Base-by-base conservation (phyloP, 1,140 invertebrate species). In the Trichoplusia ni region DNA sequence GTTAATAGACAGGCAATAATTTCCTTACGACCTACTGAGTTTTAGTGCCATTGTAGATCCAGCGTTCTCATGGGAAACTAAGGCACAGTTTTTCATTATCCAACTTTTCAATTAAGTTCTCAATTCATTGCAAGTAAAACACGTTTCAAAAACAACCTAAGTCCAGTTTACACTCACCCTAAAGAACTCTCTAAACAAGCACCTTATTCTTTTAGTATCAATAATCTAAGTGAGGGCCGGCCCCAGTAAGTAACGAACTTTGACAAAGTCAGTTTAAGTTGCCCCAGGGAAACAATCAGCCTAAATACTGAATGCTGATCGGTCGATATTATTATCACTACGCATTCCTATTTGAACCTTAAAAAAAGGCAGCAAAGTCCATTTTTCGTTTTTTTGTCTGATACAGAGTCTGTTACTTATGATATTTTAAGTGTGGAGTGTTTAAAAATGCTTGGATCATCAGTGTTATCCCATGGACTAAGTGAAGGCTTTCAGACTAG, bases 291-390 rank as follows among this genome's bases (percentile, higher is more conserved):
- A 38, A 67, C 58, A 61, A 66, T 63, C 59, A 60, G 64, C 42
- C 42, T 60, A 54, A 67, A 67, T 61, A 53, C 46, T 65, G 62
- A 54, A 69, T 69, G 58, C 53, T 51, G 54, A 54, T 31, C 29
- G 51, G 23, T 38, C 62, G 31, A 58, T 33, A 58, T 18, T 19
- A 27, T 5, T 21, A 38, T 11, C 13, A 27, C 7, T 7, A 1
- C 0, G 8, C 14, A 31, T 19, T 6, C 16, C 25, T 2, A 3
- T 13, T 44, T 44, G 1, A 58, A 13, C 54, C 38, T 44, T 58
- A 58, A 31, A 1, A 0, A 0, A 19, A 9, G 13, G 7, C 3
- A 21, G 19, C 42, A 42, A 19, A 16, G 38, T 29, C 1, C 2
- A 27, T 54, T 38, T 54, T 29, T 3, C 1, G 14, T 18, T 31